Evolutionary conservation across 2,888 invertebrate genomes (phyloP).

Genomic region (Strigamia crassipes): DNA sequence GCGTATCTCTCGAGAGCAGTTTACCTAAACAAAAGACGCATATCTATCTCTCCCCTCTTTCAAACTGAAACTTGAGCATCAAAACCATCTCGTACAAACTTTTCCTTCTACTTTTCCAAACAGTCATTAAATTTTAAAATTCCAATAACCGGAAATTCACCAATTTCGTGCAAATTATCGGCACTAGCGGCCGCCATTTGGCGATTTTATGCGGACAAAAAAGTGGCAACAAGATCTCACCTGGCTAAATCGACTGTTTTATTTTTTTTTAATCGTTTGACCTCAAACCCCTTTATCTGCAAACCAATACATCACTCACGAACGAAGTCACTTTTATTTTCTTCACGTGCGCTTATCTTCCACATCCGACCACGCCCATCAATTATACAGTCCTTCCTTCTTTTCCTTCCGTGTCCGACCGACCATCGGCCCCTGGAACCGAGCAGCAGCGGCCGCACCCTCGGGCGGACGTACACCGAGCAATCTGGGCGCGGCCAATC

Average conservation of each 20-base stretch:
- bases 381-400: constrained; percentile 40
- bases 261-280: constrained; percentile 8
- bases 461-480: constrained; percentile 24
- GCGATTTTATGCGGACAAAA: background rate
- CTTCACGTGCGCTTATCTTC: constrained; percentile 33
- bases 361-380: constrained; percentile 38
- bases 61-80: background rate
- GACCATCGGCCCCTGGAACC: constrained; percentile 3
- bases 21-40: constrained; percentile 19
- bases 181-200: background rate
- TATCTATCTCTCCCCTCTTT: background rate
- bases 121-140: too few relatives aligned
- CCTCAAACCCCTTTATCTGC: constrained; percentile 35
- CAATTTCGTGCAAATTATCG: too few relatives aligned
- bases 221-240: background rate
- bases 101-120: background rate
- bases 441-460: constrained; percentile 10
- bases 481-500: constrained; percentile 40
- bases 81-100: background rate
- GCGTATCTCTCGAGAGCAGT: constrained; percentile 27
- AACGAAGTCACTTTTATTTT: constrained; percentile 5
- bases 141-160: too few relatives aligned
- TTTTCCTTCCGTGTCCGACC: constrained; percentile 38
- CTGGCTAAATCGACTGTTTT: background rate
- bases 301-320: constrained; percentile 34